Percentiles rank a stretch among this genome's conserved stretches.
Evolutionary conservation across 2,888 invertebrate species (phyloP).

Genomic region (Diaprepes abbreviatus): DNA sequence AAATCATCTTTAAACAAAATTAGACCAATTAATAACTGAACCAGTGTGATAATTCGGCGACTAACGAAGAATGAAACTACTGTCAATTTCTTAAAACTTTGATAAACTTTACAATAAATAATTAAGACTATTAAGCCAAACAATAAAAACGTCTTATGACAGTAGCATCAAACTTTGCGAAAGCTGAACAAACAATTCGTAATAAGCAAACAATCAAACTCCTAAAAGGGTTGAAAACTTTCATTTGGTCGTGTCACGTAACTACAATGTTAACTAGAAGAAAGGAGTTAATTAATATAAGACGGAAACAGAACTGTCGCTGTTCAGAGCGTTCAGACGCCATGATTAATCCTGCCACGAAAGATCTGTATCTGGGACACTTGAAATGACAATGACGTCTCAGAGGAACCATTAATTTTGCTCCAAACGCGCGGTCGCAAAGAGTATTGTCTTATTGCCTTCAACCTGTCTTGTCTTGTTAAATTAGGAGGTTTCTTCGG

Average conservation of each 20-base stretch:
- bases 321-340: slow-evolving; percentile 41
- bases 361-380: slow-evolving; percentile 47
- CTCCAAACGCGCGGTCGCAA: slow-evolving; percentile 24
- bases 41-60: too few relatives aligned
- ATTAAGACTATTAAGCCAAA: background rate
- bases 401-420: slow-evolving; percentile 40
- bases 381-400: slow-evolving; percentile 46
- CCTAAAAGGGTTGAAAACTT: slow-evolving; percentile 42
- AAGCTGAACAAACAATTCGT: slow-evolving; percentile 8
- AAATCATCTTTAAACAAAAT: too few relatives aligned
- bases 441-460: slow-evolving; percentile 19
- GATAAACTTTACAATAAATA: too few relatives aligned
- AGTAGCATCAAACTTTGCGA: background rate
- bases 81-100: too few relatives aligned
- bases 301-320: slow-evolving; percentile 39
- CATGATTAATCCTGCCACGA: slow-evolving; percentile 41
- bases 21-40: too few relatives aligned
- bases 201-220: slow-evolving; percentile 39
- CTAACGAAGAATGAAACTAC: too few relatives aligned
- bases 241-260: slow-evolving; percentile 44
- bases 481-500: slow-evolving; percentile 30
- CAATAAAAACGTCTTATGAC: background rate
- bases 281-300: slow-evolving; percentile 49
- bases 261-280: slow-evolving; percentile 46
- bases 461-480: slow-evolving; percentile 33